Conservation (phyloP, 2,888 invertebrate species). For the Chrysotoxum bicinctum region DNA sequence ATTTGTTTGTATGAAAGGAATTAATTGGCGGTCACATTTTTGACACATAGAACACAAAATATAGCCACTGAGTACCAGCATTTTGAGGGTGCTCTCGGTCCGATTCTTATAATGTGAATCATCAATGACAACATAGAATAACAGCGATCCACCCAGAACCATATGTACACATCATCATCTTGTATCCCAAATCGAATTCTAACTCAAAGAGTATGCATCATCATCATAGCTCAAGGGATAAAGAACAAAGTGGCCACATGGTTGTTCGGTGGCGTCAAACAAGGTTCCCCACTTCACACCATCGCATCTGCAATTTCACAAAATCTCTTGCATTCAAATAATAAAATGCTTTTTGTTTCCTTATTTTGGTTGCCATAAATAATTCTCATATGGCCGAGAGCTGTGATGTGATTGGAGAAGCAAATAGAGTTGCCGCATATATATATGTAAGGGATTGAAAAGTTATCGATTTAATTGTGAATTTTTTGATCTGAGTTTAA, state of each 20-base stretch:
- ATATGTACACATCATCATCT: conserved; percentile 16
- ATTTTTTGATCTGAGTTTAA: no score
- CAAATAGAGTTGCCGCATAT: neutral
- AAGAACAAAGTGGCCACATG: conserved; percentile 50
- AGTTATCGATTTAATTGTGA: neutral
- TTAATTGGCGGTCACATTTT: conserved; percentile 59
- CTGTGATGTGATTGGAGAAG: conserved; percentile 23
- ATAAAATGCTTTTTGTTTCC: conserved; percentile 4
- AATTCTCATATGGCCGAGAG: conserved; percentile 60
- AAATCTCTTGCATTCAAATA: conserved; percentile 31
- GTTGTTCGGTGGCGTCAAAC: conserved; percentile 24
- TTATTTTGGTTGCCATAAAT: conserved; percentile 7
- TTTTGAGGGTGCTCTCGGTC: conserved; percentile 20
- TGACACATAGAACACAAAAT: conserved; percentile 51
- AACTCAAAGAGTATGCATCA: conserved; percentile 17
- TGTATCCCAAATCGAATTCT: conserved; percentile 41
- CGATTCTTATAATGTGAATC: conserved; percentile 1
- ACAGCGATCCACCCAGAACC: conserved; percentile 19
- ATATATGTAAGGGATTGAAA: no score
- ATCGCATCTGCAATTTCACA: conserved; percentile 38
- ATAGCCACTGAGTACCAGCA: neutral
- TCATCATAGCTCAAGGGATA: conserved; percentile 10
- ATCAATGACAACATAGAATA: conserved; percentile 16
- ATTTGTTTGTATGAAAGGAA: conserved; percentile 31
- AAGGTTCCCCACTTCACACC: conserved; percentile 44